Conservation (phyloP, 2,888 invertebrate genomes). For the Lacanobia wlatinum region DNA sequence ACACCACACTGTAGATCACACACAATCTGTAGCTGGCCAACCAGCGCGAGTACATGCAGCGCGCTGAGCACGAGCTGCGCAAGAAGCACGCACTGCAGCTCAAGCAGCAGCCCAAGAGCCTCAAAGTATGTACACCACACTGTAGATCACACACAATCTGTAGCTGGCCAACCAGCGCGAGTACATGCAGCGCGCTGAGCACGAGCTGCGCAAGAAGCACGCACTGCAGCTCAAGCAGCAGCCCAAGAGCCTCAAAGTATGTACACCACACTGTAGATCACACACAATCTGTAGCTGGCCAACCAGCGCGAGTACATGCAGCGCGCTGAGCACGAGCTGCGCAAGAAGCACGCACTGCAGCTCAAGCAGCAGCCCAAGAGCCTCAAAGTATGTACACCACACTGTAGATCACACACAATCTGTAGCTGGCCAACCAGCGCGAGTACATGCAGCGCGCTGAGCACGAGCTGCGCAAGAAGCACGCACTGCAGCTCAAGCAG, state of each 20-base stretch:
- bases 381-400: conserved; percentile 94
- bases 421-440: conserved; percentile 96
- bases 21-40: conserved; percentile 93
- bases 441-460: conserved; percentile 99
- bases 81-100: conserved; percentile 99
- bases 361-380: conserved; percentile 99
- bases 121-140: conserved; percentile 93
- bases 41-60: conserved; percentile 98
- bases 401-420: too few species aligned
- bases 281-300: conserved; percentile 91
- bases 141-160: too few species aligned
- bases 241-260: conserved; percentile 99
- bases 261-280: too few species aligned
- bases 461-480: conserved; percentile 98
- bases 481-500: conserved; percentile 98
- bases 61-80: conserved; percentile 97
- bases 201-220: conserved; percentile 98
- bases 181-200: conserved; percentile 98
- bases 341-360: conserved; percentile 99
- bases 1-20: too few species aligned
- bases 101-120: conserved; percentile 99
- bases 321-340: conserved; percentile 97
- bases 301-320: conserved; percentile 99
- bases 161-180: conserved; percentile 98
- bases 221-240: conserved; percentile 99